Conservation (phyloP, 2,888 invertebrate genomes). For the Caenorhabditis doughertyi region DNA sequence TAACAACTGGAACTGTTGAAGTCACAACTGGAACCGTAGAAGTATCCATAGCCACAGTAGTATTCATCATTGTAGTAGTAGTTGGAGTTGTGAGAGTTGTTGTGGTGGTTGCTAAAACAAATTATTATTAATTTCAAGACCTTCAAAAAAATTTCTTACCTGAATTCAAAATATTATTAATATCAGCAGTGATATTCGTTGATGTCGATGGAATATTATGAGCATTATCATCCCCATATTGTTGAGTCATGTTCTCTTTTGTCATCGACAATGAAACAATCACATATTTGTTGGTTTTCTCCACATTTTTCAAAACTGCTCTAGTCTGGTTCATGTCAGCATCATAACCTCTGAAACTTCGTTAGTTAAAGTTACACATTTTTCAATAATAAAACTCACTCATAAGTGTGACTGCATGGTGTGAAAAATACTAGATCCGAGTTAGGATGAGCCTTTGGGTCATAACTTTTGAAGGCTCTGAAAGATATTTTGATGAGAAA, state of each 20-base stretch:
- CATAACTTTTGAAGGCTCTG: constrained; percentile 23
- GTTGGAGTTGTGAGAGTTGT: neutral
- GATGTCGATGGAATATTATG: constrained; percentile 6
- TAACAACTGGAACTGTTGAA: neutral
- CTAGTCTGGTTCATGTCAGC: neutral
- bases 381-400: constrained; percentile 7
- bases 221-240: constrained; percentile 6
- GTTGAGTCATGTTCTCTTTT: neutral
- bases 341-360: constrained; percentile 17
- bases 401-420: constrained; percentile 21
- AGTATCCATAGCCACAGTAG: neutral
- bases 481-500: neutral
- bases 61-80: neutral
- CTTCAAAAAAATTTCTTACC: neutral
- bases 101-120: no score
- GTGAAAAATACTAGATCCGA: constrained; percentile 46
- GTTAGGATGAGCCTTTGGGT: neutral
- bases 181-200: constrained; percentile 13
- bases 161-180: constrained; percentile 6
- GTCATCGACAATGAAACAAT: constrained; percentile 24
- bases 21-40: neutral
- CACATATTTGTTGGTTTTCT: constrained; percentile 16
- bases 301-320: neutral
- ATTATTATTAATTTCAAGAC: no score
- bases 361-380: neutral